Percentiles rank a stretch among this genome's conserved stretches.
phyloP scores from a whole-genome alignment of 2,113 vertebrate species.

The Telmatochromis sp. region DNA sequence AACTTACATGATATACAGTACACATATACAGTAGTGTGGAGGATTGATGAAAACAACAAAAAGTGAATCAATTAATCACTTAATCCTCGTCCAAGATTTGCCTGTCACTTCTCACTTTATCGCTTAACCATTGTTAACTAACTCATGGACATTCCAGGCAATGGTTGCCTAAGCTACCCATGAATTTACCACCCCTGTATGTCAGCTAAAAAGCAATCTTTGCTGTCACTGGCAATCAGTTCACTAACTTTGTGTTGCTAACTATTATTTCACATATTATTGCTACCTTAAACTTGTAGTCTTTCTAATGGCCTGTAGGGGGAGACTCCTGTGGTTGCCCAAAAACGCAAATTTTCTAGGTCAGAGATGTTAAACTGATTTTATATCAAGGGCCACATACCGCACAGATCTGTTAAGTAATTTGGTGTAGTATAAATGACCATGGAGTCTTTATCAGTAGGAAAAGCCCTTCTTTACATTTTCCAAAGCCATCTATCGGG shows the following conservation, averaged over 20 bases:
- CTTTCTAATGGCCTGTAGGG: not conserved
- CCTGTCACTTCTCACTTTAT: not conserved
- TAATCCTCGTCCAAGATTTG: not conserved
- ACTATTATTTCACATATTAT: not conserved
- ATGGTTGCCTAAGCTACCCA: not conserved
- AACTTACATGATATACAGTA: not conserved
- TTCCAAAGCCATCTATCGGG: not conserved
- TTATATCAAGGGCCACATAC: not conserved
- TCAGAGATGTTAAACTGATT: not conserved
- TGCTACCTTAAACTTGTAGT: not conserved
- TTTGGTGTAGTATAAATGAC: not conserved
- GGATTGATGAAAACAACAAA: not conserved
- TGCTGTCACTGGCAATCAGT: not conserved
- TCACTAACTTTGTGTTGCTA: not conserved
- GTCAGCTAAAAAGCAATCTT: not conserved
- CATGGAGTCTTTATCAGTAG: not conserved
- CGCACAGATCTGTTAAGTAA: not conserved
- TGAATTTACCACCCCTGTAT: not conserved
- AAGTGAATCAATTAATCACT: not conserved
- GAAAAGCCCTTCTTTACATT: not conserved
- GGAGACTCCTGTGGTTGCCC: not conserved
- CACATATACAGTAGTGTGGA: not conserved
- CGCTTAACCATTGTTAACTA: not conserved
- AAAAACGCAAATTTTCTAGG: not conserved
- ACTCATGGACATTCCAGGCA: not conserved